A percentile compares a stretch with the other conserved stretches of the same genome.
phyloP scores from a whole-genome alignment of 2,888 invertebrate genomes.

The Cataglyphis rosenhaueri region DNA sequence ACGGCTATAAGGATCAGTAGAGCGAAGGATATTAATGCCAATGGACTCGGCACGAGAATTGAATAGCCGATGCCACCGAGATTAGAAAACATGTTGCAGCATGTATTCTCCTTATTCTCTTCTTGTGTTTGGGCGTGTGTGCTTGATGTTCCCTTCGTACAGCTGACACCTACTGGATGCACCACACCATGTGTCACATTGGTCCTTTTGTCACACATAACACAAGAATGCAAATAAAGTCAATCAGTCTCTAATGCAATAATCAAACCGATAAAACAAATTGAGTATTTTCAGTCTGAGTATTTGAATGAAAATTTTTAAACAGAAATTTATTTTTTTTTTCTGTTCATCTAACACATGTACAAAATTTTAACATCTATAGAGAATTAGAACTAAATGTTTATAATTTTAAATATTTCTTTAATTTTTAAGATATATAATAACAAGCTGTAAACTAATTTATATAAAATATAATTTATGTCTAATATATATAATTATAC shows the following conservation, averaged over 20 bases:
- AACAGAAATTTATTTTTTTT: neutral
- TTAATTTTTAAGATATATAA: neutral
- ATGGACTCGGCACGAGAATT: constrained; percentile 73
- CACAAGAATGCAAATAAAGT: constrained; percentile 58
- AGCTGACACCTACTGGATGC: constrained; percentile 75
- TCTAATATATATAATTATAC: neutral
- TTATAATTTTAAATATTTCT: neutral
- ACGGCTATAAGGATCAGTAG: constrained; percentile 76
- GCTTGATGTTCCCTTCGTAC: constrained; percentile 38
- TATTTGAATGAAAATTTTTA: neutral
- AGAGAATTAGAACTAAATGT: neutral
- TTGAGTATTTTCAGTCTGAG: neutral
- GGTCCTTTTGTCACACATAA: constrained; percentile 74
- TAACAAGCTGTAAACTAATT: neutral
- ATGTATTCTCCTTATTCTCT: constrained; percentile 18
- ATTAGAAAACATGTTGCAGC: constrained; percentile 42
- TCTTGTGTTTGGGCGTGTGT: neutral
- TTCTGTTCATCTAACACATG: neutral
- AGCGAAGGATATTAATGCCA: constrained; percentile 76
- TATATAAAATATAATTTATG: neutral
- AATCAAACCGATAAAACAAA: neutral
- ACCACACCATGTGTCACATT: constrained; percentile 77
- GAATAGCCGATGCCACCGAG: constrained; percentile 68
- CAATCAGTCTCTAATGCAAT: constrained; percentile 14
- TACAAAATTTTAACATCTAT: neutral